These are phyloP conservation scores for Oophaga pumilio DNA, from an alignment of 2,113 vertebrate species.

Conservation along the genomic window DNA sequence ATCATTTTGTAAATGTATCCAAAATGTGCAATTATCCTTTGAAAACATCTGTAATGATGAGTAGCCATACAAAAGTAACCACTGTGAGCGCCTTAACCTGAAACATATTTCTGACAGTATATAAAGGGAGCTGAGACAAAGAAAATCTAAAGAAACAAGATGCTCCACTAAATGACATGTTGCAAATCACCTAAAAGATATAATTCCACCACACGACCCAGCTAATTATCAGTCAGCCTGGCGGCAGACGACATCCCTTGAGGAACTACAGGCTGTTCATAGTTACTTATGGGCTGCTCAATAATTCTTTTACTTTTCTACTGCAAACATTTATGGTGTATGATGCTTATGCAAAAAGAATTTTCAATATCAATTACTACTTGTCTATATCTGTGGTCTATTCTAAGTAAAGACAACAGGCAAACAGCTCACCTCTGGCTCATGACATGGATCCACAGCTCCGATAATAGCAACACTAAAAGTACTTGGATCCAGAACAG, in stretches of 20 bases:
- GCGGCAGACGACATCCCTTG: background rate
- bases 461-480: too few relatives aligned
- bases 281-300: background rate
- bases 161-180: background rate
- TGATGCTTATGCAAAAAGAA: too few relatives aligned
- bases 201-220: background rate
- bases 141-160: background rate
- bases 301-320: background rate
- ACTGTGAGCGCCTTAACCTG: background rate
- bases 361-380: too few relatives aligned
- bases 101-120: background rate
- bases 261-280: background rate
- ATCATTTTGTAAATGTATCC: background rate
- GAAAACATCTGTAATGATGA: background rate
- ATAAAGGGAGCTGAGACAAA: background rate
- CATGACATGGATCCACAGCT: too few relatives aligned
- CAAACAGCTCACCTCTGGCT: too few relatives aligned
- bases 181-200: background rate
- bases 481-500: too few relatives aligned
- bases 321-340: too few relatives aligned
- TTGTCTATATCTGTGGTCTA: too few relatives aligned
- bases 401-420: too few relatives aligned
- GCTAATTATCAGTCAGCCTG: background rate
- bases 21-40: background rate
- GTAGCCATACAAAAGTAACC: background rate